phyloP scores from a whole-genome alignment of 2,888 invertebrate species.

The Sialis lutaria region DNA sequence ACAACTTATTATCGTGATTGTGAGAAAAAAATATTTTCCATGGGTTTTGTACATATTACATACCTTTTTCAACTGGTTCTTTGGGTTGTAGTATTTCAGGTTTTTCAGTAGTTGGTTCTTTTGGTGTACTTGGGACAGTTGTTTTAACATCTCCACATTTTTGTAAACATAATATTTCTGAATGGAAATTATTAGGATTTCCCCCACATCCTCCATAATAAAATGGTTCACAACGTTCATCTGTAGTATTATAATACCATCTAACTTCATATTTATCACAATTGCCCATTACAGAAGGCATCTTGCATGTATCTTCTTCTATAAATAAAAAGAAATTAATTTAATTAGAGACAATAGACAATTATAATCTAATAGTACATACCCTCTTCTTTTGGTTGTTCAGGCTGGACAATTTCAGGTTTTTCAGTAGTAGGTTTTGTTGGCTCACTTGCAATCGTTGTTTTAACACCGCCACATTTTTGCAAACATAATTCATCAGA shows the following conservation, averaged over 20 bases:
- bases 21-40: too few relatives aligned
- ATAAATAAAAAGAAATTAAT: not conserved
- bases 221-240: conserved; percentile 52
- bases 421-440: not conserved
- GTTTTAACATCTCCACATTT: conserved; percentile 38
- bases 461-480: conserved; percentile 38
- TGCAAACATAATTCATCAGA: conserved; percentile 65
- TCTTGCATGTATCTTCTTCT: conserved; percentile 28
- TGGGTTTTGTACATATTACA: too few relatives aligned
- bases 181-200: conserved; percentile 68
- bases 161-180: conserved; percentile 62
- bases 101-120: not conserved
- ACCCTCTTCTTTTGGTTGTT: not conserved
- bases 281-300: conserved; percentile 53
- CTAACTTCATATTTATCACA: conserved; percentile 62
- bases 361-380: too few relatives aligned
- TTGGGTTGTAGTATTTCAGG: not conserved
- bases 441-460: too few relatives aligned
- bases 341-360: too few relatives aligned
- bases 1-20: too few relatives aligned
- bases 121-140: too few relatives aligned
- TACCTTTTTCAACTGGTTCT: not conserved
- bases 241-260: conserved; percentile 56
- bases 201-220: conserved; percentile 78
- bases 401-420: not conserved